Conservation (phyloP, 2,797 vertebrate species). For the Tangara arthus region DNA sequence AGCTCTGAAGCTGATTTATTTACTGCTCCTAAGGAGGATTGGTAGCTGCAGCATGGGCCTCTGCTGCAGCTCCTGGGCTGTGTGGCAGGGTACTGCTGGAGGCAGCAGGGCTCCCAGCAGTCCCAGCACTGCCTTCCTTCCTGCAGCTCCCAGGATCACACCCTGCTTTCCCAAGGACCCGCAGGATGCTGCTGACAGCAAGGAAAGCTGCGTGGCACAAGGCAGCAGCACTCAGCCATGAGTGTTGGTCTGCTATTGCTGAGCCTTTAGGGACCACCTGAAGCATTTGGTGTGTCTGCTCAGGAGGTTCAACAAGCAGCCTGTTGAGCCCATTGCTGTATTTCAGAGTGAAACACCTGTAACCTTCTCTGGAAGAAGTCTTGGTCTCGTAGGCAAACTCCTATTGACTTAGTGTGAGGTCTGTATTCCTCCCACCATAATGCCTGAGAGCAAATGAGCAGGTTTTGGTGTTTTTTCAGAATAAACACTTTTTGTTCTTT, state of each 20-base stretch:
- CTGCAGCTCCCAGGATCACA: not conserved
- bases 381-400: not conserved
- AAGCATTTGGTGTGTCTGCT: not conserved
- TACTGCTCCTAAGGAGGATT: not conserved
- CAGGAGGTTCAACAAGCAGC: not conserved
- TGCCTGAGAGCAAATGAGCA: not conserved
- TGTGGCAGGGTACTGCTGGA: not conserved
- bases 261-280: not conserved
- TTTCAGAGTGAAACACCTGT: not conserved
- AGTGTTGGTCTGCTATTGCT: not conserved
- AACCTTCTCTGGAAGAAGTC: not conserved
- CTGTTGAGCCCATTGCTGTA: not conserved
- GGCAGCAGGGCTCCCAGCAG: not conserved
- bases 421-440: not conserved
- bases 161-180: not conserved
- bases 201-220: not conserved
- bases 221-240: not conserved
- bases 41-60: not conserved
- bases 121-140: rapidly evolving
- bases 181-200: not conserved
- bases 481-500: not conserved
- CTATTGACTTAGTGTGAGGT: not conserved
- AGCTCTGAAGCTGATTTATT: not conserved
- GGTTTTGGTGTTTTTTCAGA: not conserved
- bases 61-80: not conserved